A percentile compares a stretch with the other conserved stretches of the same genome.
These are phyloP conservation scores for Plecturocebus donacophilus DNA, from an alignment of 2,113 vertebrate species.

Conservation along the genomic window DNA sequence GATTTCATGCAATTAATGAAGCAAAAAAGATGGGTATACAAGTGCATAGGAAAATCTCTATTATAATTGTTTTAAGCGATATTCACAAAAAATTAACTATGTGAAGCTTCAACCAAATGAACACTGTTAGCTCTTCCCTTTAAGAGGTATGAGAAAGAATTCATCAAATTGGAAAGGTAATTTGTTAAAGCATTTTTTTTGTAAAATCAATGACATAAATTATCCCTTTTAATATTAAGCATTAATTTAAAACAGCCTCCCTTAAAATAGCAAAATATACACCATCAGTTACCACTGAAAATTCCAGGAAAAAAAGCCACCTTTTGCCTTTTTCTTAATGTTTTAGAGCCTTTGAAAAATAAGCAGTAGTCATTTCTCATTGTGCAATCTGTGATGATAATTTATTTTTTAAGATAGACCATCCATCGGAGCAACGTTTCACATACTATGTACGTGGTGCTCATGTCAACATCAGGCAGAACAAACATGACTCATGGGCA, in stretches of 20 bases:
- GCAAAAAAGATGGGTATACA: neutral
- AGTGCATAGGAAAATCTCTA: neutral
- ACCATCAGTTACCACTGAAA: slow-evolving; percentile 58
- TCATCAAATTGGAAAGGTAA: slow-evolving; percentile 2
- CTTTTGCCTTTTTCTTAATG: slow-evolving; percentile 53
- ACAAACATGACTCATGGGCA: slow-evolving; percentile 83
- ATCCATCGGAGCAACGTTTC: slow-evolving; percentile 77
- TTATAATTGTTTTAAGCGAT: neutral
- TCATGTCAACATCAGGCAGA: slow-evolving; percentile 80
- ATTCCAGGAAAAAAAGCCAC: slow-evolving; percentile 62
- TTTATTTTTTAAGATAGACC: slow-evolving; percentile 79
- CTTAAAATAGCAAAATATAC: neutral
- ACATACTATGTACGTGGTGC: slow-evolving; percentile 71
- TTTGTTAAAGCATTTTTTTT: neutral
- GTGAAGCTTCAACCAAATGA: neutral
- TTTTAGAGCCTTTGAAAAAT: slow-evolving; percentile 70
- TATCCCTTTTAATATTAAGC: neutral
- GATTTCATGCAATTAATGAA: slow-evolving; percentile 27
- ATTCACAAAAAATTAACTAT: neutral
- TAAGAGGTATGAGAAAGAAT: slow-evolving; percentile 13
- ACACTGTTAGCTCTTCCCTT: neutral
- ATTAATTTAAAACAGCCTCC: neutral
- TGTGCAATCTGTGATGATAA: slow-evolving; percentile 78
- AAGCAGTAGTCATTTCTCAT: slow-evolving; percentile 78
- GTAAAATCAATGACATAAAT: neutral